A percentile compares a stretch with the other conserved stretches of the same genome.
Conservation (phyloP, 2,113 vertebrate genomes). For the Drymodes brunneopygia region DNA sequence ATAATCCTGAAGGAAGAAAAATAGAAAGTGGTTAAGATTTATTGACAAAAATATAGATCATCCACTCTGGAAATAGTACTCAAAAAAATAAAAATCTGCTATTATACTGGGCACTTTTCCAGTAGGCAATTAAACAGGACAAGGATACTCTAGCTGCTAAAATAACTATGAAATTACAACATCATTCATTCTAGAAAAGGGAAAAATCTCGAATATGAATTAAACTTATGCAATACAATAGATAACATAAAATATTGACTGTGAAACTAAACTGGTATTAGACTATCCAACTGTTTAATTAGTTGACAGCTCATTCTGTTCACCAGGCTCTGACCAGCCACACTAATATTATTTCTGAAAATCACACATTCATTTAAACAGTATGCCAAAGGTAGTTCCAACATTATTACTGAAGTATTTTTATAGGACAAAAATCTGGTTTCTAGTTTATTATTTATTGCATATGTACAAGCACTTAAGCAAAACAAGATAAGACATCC, state of each 20-base stretch:
- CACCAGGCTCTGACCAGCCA: background rate
- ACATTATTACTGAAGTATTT: background rate
- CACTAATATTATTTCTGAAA: background rate
- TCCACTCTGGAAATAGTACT: background rate
- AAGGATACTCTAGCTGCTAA: background rate
- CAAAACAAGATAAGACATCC: background rate
- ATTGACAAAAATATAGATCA: background rate
- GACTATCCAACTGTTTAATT: background rate
- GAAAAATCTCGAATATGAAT: background rate
- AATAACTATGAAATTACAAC: background rate
- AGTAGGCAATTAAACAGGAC: background rate
- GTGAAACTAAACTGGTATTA: background rate
- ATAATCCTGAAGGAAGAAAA: background rate
- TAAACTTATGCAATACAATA: background rate
- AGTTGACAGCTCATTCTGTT: background rate
- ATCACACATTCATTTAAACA: background rate
- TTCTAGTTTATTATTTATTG: background rate
- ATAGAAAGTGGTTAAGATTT: background rate
- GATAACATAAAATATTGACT: background rate
- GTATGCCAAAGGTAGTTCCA: background rate
- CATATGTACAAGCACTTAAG: background rate
- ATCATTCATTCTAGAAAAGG: background rate
- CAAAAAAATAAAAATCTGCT: background rate
- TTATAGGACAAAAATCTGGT: background rate
- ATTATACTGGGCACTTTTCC: background rate